Evolutionary conservation across 2,888 invertebrate genomes (phyloP), one percentile per base, ranked within the genome.

Genomic region (Euzophera pinguis): DNA sequence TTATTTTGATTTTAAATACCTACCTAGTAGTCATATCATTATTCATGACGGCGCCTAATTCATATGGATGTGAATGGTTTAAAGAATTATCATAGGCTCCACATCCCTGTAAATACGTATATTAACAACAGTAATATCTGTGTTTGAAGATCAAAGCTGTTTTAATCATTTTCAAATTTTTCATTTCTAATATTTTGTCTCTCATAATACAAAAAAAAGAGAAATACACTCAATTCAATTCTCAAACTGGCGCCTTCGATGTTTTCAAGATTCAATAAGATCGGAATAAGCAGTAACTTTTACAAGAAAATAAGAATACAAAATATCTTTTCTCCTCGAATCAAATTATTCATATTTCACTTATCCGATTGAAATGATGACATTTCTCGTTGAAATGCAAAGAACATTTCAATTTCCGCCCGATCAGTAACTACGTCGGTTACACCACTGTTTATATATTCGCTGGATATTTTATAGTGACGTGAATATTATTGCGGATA

Each of bases 371-470:
- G 55, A 59, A 64, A 65, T 59, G 65, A 59, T 65, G 62, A 63
- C 32, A 16, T 14, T 32, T 14, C 45, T 45, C 45, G 43, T 45
- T 45, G 45, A 45, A 32, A 45, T 45, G 60, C 60, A 68, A 69
- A 76, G 75, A 64, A 71, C 34, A 73, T 78, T 81, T 79, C 80
- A 80, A 81, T 81, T 81, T 81, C 81, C 81, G 71, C 32, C 8
- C 43, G 43, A 71, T 65, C 69, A 72, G 69, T 71, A 70, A 73
- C 69, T 65, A 68, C 65, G 66, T 65, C 65, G 69, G 57, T 56
- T 53, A 58, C 54, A 60, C 59, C 57, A 32, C 45, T n/a, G 49
- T 13, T 63, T 58, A 60, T 57, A 61, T 59, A 59, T 60, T 58
- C 55, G 32, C 32, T 45, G 16, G 32, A 45, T 45, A 45, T 45